Base-by-base conservation (phyloP, 2,888 invertebrate species). In the Hemaris fuciformis region DNA sequence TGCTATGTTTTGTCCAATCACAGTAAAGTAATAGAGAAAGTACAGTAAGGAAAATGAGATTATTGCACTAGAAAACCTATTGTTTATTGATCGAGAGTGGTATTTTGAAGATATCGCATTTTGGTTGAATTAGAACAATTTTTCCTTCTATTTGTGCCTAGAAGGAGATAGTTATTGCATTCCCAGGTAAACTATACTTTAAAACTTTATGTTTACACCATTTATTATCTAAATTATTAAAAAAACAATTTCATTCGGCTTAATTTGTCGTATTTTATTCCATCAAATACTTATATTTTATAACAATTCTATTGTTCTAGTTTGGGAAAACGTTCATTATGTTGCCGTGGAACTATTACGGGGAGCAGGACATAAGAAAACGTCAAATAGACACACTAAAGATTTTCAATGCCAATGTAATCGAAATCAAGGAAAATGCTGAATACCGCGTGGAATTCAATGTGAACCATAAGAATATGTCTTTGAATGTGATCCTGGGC, bases 321-420 rank as follows among this genome's bases (percentile, higher is more conserved):
- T 38, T n/a, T n/a, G 5, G 25, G n/a, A n/a, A 6, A 23, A n/a
- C 20, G 6, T 13, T 20, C 41, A 41, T 22, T 56, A 94, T 94
- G 94, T 81, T 94, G 70, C 91, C 94, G 46, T 88, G 93, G 71
- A 83, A 89, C 31, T 94, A 93, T 75, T 93, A 93, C 77, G 88
- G 86, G 13, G 94, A 94, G 64, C 89, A 91, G 60, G 94, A 94
- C 70, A 78, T 92, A 64, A 88, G 95, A 79, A 95, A 94, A 85
- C 94, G 95, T 27, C 97, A 97, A 91, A 96, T 97, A 69, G 96
- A 96, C 79, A 97, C 97, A 4, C 83, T 97, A 69, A 96, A 96
- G 90, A 94, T 97, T 72, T 97, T 97, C 80, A 97, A 97, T 82
- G 96, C 96, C 73, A 95, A 96, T 90, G 97, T 97, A 22, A 87